Evolutionary conservation across 2,888 invertebrate species (phyloP).

Genomic region (Sinotaia quadrata): DNA sequence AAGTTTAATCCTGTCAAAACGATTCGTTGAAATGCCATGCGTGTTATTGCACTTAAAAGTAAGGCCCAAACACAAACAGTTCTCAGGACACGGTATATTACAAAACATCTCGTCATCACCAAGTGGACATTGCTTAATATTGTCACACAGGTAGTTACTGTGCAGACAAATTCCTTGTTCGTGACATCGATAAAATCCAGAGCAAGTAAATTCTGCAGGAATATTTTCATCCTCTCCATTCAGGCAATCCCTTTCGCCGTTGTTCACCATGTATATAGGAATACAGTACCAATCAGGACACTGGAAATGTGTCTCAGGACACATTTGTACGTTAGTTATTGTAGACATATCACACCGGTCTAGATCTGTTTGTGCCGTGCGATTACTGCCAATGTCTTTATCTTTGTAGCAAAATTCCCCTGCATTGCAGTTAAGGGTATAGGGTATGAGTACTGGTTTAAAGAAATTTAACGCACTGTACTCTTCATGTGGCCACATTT

Average conservation of each 20-base stretch:
- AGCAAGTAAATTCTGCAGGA: slow-evolving; percentile 10
- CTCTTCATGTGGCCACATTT: too few species aligned
- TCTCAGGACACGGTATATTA: slow-evolving; percentile 6
- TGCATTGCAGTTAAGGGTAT: too few species aligned
- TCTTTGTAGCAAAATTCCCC: too few species aligned
- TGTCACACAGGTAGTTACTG: slow-evolving; percentile 32
- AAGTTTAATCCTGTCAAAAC: slow-evolving; percentile 11
- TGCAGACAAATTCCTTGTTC: slow-evolving; percentile 24
- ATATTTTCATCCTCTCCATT: slow-evolving; percentile 30
- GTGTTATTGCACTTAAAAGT: slow-evolving; percentile 6
- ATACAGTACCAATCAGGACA: slow-evolving; percentile 21
- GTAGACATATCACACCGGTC: slow-evolving; percentile 17
- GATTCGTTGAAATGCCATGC: background rate
- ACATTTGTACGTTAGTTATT: background rate
- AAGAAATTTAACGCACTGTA: too few species aligned
- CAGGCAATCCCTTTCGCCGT: slow-evolving; percentile 21
- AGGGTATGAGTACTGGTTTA: too few species aligned
- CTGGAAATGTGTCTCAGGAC: slow-evolving; percentile 6
- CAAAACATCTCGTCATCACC: slow-evolving; percentile 34
- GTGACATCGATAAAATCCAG: slow-evolving; percentile 29
- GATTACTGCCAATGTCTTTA: too few species aligned
- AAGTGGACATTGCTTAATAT: slow-evolving; percentile 30
- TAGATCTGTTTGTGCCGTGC: background rate
- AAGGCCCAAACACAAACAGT: slow-evolving; percentile 11
- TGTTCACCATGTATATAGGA: slow-evolving; percentile 18